A percentile compares a stretch with the other conserved stretches of the same genome.
phyloP scores from a whole-genome alignment of 2,888 invertebrate genomes.

The Drosophila falleni region DNA sequence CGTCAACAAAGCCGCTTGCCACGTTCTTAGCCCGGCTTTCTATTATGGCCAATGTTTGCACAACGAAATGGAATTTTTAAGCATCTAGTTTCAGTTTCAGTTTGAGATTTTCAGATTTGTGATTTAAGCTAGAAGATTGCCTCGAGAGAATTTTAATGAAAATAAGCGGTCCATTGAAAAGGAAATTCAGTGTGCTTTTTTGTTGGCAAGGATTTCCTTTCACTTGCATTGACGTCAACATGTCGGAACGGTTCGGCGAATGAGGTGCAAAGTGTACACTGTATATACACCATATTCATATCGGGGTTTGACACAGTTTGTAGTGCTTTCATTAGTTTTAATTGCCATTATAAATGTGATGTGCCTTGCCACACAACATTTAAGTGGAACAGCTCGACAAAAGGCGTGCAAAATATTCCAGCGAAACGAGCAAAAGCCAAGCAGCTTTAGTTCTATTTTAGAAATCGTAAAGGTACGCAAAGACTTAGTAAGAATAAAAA shows the following conservation, averaged over 20 bases:
- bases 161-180: constrained; percentile 23
- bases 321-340: constrained; percentile 46
- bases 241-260: not conserved
- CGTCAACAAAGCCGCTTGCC: constrained; percentile 24
- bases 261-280: not conserved
- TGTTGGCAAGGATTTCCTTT: constrained; percentile 27
- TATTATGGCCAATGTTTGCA: constrained; percentile 34
- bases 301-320: constrained; percentile 51
- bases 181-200: not conserved
- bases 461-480: no score
- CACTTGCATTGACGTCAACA: constrained; percentile 27
- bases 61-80: constrained; percentile 55
- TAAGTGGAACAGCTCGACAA: constrained; percentile 23
- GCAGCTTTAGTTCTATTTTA: not conserved
- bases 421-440: not conserved
- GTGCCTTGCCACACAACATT: constrained; percentile 9
- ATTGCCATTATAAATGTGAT: constrained; percentile 35
- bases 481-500: no score
- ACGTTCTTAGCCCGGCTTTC: constrained; percentile 29
- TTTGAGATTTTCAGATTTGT: not conserved
- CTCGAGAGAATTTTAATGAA: constrained; percentile 10
- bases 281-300: not conserved
- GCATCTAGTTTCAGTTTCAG: constrained; percentile 22
- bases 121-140: constrained; percentile 11
- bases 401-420: not conserved